phyloP scores from a whole-genome alignment of 2,113 vertebrate genomes.

The Dendrocopos noguchii region DNA sequence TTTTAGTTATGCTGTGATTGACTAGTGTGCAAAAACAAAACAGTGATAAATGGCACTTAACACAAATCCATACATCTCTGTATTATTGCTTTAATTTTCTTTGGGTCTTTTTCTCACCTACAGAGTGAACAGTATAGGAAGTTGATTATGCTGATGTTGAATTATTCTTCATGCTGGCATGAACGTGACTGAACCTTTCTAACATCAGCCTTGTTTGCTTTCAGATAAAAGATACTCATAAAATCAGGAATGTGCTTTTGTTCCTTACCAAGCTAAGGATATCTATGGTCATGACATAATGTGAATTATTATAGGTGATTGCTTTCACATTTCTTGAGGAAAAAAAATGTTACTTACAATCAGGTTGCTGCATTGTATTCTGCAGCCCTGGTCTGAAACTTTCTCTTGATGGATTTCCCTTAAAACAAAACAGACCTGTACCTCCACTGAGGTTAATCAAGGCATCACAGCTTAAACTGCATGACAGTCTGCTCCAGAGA shows the following conservation, averaged over 20 bases:
- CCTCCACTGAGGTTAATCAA: accelerated
- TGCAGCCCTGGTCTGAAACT: not conserved
- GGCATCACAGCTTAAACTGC: not conserved
- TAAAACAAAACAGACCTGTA: not conserved
- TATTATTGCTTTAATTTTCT: not conserved
- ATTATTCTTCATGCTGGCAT: not conserved
- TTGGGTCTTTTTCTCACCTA: not conserved
- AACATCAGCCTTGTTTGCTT: not conserved
- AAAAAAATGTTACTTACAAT: not conserved
- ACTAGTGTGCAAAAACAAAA: not conserved
- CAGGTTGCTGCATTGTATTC: not conserved
- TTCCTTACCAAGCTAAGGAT: not conserved
- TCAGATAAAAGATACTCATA: not conserved
- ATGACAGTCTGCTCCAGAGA: not conserved
- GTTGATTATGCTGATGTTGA: not conserved
- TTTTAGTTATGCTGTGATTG: not conserved
- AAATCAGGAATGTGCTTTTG: not conserved
- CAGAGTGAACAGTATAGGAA: not conserved
- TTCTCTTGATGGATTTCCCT: not conserved
- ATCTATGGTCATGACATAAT: not conserved
- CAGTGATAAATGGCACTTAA: not conserved
- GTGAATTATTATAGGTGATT: not conserved
- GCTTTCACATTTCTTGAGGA: not conserved
- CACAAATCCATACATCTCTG: not conserved
- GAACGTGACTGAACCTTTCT: not conserved